These are phyloP conservation scores for Hylia prasina DNA, from an alignment of 2,113 vertebrate genomes.

Conservation along the genomic window DNA sequence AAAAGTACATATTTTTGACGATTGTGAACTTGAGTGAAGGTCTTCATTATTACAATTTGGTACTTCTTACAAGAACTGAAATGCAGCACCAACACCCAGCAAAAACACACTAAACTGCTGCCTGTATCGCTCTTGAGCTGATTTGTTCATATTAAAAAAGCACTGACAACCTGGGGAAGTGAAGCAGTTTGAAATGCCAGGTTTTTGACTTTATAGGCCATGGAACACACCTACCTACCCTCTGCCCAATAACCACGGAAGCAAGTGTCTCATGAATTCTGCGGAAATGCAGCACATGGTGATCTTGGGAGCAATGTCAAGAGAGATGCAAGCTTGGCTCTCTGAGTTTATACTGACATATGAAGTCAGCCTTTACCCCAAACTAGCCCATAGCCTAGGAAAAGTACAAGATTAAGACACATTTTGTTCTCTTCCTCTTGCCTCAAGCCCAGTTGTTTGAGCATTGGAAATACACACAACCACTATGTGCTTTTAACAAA, in stretches of 20 bases:
- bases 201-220: background rate
- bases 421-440: background rate
- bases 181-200: background rate
- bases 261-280: accelerated
- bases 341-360: background rate
- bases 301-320: background rate
- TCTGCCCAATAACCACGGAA: too few species aligned
- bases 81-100: background rate
- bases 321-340: background rate
- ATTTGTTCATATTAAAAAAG: background rate
- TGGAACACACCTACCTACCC: background rate
- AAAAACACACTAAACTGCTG: background rate
- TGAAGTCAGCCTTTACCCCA: background rate
- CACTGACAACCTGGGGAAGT: background rate
- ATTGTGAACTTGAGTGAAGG: background rate
- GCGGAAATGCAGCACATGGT: background rate
- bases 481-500: background rate
- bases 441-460: background rate
- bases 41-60: background rate
- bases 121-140: background rate
- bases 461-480: background rate
- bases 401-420: background rate
- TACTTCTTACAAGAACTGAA: background rate
- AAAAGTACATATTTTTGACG: background rate
- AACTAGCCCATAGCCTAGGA: background rate